Base-by-base conservation (phyloP, 2,113 vertebrate genomes). In the Sorex fumeus region DNA sequence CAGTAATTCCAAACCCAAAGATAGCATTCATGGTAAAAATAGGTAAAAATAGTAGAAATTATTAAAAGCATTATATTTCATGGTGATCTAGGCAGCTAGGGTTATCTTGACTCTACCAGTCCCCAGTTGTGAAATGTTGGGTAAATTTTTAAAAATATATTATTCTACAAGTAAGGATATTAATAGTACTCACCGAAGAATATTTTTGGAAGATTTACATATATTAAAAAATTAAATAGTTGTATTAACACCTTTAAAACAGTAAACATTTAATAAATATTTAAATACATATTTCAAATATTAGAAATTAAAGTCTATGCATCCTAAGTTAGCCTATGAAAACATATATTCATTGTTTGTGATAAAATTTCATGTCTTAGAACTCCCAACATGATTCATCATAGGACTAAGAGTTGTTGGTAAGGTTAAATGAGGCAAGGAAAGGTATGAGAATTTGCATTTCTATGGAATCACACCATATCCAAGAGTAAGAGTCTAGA, bases 91-190 rank as follows among this genome's bases (percentile, higher is more conserved):
- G 27, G 91, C 1, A 27, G 19, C 3, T 0, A 72, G 27, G 1
- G 11, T 43, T 90, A 32, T 81, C 57, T 23, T 32, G 16, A 2
- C 13, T 92, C 7, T 84, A 40, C 53, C 15, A 78, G 3, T 64
- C 88, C 10, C 23, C 13, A 70, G 45, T 15, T 81, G 1, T 84
- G 57, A 94, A 91, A 77, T 32, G 6, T 11, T 79, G 7, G 2
- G 34, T 74, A 88, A 86, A 32, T 16, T 53, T 64, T 69, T 75
- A 88, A 83, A 47, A 83, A 53, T 69, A 47, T 70, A 7, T 57
- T 11, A 74, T n/a, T 21, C 47, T 87, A 75, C 21, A 81, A 95
- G 66, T 92, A 11, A 87, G 5, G 12, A 11, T 53, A 92, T 45
- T 21, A 83, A 34, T n/a, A 70, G 6, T 79, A 80, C 6, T 23